Conservation (phyloP, 2,113 vertebrate genomes). For the Amblyopsis rosae region DNA sequence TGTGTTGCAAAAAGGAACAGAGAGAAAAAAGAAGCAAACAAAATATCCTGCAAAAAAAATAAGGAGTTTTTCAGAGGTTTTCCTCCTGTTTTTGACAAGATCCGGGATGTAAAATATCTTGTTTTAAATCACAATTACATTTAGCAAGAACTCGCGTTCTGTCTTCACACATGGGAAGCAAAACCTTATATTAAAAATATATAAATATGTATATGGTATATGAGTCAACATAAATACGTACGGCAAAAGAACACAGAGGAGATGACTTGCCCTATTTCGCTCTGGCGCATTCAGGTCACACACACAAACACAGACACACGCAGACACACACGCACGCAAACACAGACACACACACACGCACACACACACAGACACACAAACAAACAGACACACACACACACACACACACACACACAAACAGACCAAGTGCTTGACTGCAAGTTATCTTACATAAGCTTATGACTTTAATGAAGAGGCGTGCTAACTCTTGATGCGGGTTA, state of each 20-base stretch:
- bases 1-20: not conserved
- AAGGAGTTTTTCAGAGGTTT: too few species aligned
- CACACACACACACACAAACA: not conserved
- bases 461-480: not conserved
- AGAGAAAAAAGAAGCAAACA: too few species aligned
- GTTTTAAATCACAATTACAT: too few species aligned
- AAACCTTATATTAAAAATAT: conserved; percentile 4
- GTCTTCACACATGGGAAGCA: not conserved
- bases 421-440: not conserved
- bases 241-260: too few species aligned
- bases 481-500: not conserved
- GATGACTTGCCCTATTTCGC: not conserved
- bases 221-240: too few species aligned
- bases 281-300: not conserved
- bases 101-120: too few species aligned
- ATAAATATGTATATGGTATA: conserved; percentile 18
- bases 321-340: not conserved
- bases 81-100: too few species aligned
- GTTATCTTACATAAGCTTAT: not conserved
- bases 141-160: not conserved
- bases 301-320: not conserved
- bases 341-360: not conserved
- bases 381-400: not conserved
- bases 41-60: too few species aligned
- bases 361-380: too few species aligned